phyloP scores from a whole-genome alignment of 2,888 invertebrate species.

The Drosophila meridiana region DNA sequence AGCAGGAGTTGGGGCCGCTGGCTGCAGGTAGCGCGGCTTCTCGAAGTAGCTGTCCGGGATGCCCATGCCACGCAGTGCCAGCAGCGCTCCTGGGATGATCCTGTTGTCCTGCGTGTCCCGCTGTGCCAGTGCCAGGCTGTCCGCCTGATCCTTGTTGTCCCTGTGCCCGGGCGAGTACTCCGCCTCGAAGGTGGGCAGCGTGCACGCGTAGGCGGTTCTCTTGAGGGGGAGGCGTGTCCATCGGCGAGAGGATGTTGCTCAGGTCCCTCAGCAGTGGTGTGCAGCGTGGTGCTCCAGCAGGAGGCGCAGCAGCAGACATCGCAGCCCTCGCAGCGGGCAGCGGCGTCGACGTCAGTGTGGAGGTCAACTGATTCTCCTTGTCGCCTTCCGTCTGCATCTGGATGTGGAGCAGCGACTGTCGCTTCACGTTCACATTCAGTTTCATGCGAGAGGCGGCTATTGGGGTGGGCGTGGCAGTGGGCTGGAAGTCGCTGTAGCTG shows the following conservation, averaged over 20 bases:
- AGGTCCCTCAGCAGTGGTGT: slow-evolving; percentile 73
- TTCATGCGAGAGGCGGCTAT: not conserved
- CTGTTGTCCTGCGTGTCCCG: slow-evolving; percentile 2
- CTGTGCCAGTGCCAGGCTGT: not conserved
- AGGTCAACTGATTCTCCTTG: slow-evolving; percentile 81
- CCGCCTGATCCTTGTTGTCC: slow-evolving; percentile 10
- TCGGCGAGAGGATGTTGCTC: slow-evolving; percentile 76
- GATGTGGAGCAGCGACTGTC: slow-evolving; percentile 40
- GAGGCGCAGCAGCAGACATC: not conserved
- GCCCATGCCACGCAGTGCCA: slow-evolving; percentile 83
- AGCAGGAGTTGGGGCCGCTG: slow-evolving; percentile 1
- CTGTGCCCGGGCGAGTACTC: slow-evolving; percentile 81
- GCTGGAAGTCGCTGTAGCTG: slow-evolving; percentile 32
- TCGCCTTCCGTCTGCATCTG: not conserved
- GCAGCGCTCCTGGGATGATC: slow-evolving; percentile 81
- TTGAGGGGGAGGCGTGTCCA: slow-evolving; percentile 12
- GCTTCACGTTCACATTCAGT: slow-evolving; percentile 22
- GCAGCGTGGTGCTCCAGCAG: slow-evolving; percentile 8
- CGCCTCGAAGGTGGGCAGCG: slow-evolving; percentile 83
- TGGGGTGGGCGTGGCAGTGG: slow-evolving; percentile 17
- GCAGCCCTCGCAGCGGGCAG: slow-evolving; percentile 45
- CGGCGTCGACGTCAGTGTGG: slow-evolving; percentile 78
- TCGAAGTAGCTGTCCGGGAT: slow-evolving; percentile 84
- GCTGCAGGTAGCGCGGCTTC: slow-evolving; percentile 83
- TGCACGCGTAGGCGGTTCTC: slow-evolving; percentile 71